phyloP scores from a whole-genome alignment of 1,140 invertebrate genomes.

The Centruroides sculpturatus region DNA sequence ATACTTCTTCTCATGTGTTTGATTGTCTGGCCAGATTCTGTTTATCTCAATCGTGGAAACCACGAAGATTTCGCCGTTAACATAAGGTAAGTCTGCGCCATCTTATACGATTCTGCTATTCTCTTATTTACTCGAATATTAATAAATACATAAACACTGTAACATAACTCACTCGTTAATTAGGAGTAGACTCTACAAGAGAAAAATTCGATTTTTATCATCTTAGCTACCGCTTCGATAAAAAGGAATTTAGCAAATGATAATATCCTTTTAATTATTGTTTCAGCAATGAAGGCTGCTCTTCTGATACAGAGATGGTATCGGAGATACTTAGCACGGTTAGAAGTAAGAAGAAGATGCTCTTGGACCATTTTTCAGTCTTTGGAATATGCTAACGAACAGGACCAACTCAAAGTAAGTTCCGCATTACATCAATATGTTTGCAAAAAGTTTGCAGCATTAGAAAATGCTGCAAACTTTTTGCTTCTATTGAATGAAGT shows the following conservation, averaged over 20 bases:
- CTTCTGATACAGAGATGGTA: conserved; percentile 88
- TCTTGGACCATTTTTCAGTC: conserved; percentile 90
- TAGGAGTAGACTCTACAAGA: too few relatives aligned
- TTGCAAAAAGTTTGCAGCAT: too few relatives aligned
- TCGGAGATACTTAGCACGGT: conserved; percentile 62
- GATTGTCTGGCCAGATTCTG: conserved; percentile 62
- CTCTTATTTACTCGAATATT: too few relatives aligned
- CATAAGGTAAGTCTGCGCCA: conserved; percentile 41
- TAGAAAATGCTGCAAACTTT: too few relatives aligned
- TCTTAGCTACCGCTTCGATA: too few relatives aligned
- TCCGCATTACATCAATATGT: too few relatives aligned
- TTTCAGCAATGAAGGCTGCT: conserved; percentile 69
- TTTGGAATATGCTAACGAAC: conserved; percentile 83
- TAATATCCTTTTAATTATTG: background rate
- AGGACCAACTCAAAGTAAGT: conserved; percentile 78
- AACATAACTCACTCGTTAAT: too few relatives aligned
- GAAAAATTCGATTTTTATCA: too few relatives aligned
- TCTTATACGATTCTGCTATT: too few relatives aligned
- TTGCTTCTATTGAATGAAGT: too few relatives aligned
- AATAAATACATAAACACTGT: too few relatives aligned
- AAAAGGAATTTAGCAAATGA: too few relatives aligned
- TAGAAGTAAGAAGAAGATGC: conserved; percentile 67
- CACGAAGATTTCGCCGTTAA: conserved; percentile 90
- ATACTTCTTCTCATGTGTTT: conserved; percentile 59
- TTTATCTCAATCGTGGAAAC: conserved; percentile 77